Conservation (phyloP, 2,113 vertebrate species). For the Synodontis membranacea region DNA sequence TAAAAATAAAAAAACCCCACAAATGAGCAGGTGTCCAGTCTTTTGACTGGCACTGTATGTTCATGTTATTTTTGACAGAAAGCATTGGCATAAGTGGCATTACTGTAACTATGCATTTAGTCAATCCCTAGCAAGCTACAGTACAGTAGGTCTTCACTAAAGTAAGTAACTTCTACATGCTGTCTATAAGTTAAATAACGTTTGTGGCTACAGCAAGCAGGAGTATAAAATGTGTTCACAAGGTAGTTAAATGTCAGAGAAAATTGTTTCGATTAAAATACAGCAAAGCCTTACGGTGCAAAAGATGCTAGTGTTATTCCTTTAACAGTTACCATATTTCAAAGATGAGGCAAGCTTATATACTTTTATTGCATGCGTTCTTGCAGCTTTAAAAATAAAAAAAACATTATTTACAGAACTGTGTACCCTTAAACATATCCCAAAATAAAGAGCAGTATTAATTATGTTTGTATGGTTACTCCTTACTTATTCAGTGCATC, state of each 20-base stretch:
- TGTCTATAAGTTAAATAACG: not conserved
- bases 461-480: not conserved
- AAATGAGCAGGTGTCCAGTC: too few relatives aligned
- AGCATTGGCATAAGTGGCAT: not conserved
- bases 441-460: not conserved
- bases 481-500: not conserved
- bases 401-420: not conserved
- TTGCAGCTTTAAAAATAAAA: not conserved
- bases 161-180: too few relatives aligned
- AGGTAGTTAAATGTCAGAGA: not conserved
- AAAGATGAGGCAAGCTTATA: not conserved
- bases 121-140: not conserved
- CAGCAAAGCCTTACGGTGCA: not conserved
- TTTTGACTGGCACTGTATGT: too few relatives aligned
- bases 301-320: not conserved
- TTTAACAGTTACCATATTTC: not conserved
- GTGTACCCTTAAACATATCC: not conserved
- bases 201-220: not conserved
- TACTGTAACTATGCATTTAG: not conserved
- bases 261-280: slow-evolving; percentile 9
- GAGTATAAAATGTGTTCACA: slow-evolving; percentile 1
- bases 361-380: not conserved
- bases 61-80: not conserved
- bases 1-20: too few relatives aligned
- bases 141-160: not conserved